Percentiles rank a stretch among this genome's conserved stretches.
These are phyloP conservation scores for Tenthredo mesomela DNA, from an alignment of 2,888 invertebrate species.

Conservation along the genomic window DNA sequence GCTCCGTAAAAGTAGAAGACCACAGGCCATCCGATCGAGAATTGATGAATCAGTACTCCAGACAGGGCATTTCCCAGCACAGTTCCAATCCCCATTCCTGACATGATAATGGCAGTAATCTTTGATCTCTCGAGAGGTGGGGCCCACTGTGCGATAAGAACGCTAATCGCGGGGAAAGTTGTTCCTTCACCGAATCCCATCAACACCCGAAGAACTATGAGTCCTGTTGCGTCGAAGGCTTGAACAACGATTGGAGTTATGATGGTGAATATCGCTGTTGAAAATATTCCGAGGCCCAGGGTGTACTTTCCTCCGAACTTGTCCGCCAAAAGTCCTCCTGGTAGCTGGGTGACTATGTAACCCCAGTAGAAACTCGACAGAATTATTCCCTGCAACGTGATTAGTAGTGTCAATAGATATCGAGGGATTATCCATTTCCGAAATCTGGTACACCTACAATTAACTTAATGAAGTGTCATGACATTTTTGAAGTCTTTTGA, in stretches of 20 bases:
- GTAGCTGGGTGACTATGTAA: constrained; percentile 78
- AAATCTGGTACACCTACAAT: background rate
- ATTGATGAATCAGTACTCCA: constrained; percentile 68
- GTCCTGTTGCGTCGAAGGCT: constrained; percentile 68
- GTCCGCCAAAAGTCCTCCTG: constrained; percentile 77
- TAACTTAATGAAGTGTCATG: background rate
- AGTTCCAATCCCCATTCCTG: constrained; percentile 68
- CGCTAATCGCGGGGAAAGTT: constrained; percentile 77
- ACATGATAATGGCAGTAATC: constrained; percentile 72
- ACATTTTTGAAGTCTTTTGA: too few relatives aligned
- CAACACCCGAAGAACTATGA: constrained; percentile 75
- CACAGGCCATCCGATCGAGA: constrained; percentile 82
- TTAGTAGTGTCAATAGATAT: background rate
- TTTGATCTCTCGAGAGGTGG: constrained; percentile 73
- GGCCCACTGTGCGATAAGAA: constrained; percentile 74
- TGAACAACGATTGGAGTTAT: constrained; percentile 77
- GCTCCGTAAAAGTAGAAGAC: constrained; percentile 89
- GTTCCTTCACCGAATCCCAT: constrained; percentile 78
- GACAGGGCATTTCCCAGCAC: constrained; percentile 64
- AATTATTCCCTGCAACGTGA: constrained; percentile 70
- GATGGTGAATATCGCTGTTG: constrained; percentile 75
- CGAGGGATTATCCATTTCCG: background rate
- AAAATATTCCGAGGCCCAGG: constrained; percentile 76
- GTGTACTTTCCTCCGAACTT: constrained; percentile 77
- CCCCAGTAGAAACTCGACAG: constrained; percentile 79